Base-by-base conservation (phyloP, 2,888 invertebrate species). In the Malthinus flaveolus region DNA sequence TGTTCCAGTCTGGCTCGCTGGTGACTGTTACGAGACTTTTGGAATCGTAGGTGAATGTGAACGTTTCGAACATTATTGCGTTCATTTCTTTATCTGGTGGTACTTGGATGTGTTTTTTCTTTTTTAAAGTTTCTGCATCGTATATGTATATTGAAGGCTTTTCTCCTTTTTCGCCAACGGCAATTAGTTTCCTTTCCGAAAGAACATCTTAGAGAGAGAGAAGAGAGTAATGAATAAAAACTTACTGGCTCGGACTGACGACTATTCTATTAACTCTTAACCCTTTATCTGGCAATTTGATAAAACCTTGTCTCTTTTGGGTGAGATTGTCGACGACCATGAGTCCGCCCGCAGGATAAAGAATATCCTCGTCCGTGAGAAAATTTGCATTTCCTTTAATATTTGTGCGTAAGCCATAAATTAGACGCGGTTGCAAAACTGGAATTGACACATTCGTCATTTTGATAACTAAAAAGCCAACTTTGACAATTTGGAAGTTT, bases 1-100 rank as follows among this genome's bases (percentile, higher is more conserved):
- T 81, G 67, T 84, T 87, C 87, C 90, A 89, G 75, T 94, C 94
- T 0, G 95, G 93, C 61, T 88, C 88, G 1, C 90, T 90, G 0
- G 91, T 90, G 32, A 96, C 85, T 0, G 90, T 86, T 1, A 90
- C 86, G 8, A 97, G 75, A 64, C 88, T 88, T 73, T 90, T 91
- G 1, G 89, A 91, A 75, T 96, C 95, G 60, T 82, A 86, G 0
- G 92, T 90, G 71, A 97, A 95, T 31, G 87, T 84, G 1, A 93
- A 79, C 55, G 87, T 86, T 8, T 87, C 86, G 72, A 89, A 90
- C 70, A 87, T 87, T 53, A 79, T 82, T 0, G 88, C 83, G 3
- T 81, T 79, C 12, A 71, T 67, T 11, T 76, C 76, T 58, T 68
- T 75, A n/a, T 77, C 78, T 0, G 68, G 45, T 1, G 79, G 78